phyloP scores from a whole-genome alignment of 2,888 invertebrate species.

The Tubiluchus corallicola region DNA sequence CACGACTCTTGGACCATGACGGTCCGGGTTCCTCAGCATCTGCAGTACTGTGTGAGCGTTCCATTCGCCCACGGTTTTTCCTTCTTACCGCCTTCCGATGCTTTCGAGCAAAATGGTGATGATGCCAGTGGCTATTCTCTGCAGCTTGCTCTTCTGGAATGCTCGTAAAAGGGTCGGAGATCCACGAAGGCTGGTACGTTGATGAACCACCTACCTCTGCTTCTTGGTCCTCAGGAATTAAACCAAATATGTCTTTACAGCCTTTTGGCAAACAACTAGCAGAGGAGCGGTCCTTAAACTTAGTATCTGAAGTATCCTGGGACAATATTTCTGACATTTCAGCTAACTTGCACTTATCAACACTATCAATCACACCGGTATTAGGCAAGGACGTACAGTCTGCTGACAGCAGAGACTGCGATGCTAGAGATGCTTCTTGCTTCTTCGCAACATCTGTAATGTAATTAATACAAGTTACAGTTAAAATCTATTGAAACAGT shows the following conservation, averaged over 20 bases:
- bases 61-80: not conserved
- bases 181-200: not conserved
- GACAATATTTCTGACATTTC: too few relatives aligned
- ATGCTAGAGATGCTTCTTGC: too few relatives aligned
- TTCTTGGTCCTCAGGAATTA: slow-evolving; percentile 1
- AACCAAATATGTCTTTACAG: slow-evolving; percentile 3
- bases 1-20: not conserved
- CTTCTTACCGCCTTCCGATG: not conserved
- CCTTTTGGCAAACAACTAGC: not conserved
- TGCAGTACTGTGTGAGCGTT: not conserved
- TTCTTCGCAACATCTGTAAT: too few relatives aligned
- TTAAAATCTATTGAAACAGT: too few relatives aligned
- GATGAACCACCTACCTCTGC: not conserved
- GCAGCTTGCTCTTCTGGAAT: not conserved
- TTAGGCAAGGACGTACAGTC: too few relatives aligned
- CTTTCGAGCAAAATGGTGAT: too few relatives aligned
- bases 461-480: too few relatives aligned
- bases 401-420: too few relatives aligned
- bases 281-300: not conserved
- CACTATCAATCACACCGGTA: too few relatives aligned
- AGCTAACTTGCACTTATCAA: too few relatives aligned
- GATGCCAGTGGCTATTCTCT: too few relatives aligned
- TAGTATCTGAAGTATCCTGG: too few relatives aligned
- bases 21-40: not conserved
- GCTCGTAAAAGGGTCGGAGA: not conserved